Conservation (phyloP, 2,888 invertebrate species). For the Calameuta pallipes region DNA sequence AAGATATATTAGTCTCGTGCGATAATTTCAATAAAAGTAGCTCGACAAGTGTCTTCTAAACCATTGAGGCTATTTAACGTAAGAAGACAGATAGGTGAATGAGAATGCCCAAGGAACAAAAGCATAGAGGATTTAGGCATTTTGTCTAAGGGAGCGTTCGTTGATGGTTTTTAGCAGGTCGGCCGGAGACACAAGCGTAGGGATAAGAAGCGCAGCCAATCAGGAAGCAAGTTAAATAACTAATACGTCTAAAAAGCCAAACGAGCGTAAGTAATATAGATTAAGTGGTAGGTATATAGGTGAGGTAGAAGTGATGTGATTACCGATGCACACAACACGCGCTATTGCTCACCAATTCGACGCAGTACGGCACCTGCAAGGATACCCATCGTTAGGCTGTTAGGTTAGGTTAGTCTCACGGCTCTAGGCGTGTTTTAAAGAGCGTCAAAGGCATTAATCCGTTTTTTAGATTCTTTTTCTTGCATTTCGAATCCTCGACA, state of each 20-base stretch:
- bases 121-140: background rate
- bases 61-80: background rate
- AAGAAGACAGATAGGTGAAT: background rate
- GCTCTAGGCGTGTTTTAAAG: background rate
- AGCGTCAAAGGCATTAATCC: background rate
- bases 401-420: conserved; percentile 57
- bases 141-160: background rate
- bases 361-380: conserved; percentile 90
- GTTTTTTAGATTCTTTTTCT: background rate
- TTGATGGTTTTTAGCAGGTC: background rate
- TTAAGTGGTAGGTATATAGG: conserved; percentile 55
- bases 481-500: background rate
- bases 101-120: background rate
- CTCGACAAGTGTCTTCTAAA: background rate
- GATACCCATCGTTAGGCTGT: conserved; percentile 64
- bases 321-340: conserved; percentile 96
- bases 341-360: conserved; percentile 94
- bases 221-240: conserved; percentile 9
- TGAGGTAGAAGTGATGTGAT: conserved; percentile 82
- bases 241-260: background rate
- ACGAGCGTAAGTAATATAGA: conserved; percentile 21
- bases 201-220: background rate
- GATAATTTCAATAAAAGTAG: background rate
- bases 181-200: background rate
- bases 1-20: background rate